phyloP scores from a whole-genome alignment of 2,113 vertebrate species.

The Arothron firmamentum region DNA sequence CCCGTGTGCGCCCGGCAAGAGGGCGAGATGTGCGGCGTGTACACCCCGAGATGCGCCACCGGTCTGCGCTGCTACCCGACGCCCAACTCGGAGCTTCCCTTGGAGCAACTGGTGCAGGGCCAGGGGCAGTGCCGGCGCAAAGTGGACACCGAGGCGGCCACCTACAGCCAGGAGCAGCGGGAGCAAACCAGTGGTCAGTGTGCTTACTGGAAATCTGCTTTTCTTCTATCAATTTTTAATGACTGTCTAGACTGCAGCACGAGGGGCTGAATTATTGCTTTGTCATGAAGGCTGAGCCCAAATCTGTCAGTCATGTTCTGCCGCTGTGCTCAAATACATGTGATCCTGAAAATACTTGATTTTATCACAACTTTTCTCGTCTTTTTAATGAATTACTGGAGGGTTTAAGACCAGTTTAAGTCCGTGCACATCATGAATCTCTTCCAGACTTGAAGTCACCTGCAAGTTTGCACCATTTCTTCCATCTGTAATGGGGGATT shows the following conservation, averaged over 20 bases:
- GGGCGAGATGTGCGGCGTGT: slow-evolving; percentile 86
- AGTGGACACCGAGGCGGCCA: slow-evolving; percentile 76
- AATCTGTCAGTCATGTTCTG: slow-evolving; percentile 14
- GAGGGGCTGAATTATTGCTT: slow-evolving; percentile 25
- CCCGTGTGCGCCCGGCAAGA: slow-evolving; percentile 83
- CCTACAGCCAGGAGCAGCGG: slow-evolving; percentile 70
- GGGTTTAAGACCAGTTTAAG: too few species aligned
- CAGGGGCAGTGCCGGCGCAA: slow-evolving; percentile 84
- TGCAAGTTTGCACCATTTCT: background rate
- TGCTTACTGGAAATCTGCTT: slow-evolving; percentile 35
- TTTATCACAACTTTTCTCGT: too few species aligned
- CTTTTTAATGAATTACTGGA: too few species aligned
- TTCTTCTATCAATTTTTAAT: slow-evolving; percentile 57
- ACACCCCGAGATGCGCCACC: slow-evolving; percentile 87
- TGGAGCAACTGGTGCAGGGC: slow-evolving; percentile 88
- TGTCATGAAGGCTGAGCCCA: slow-evolving; percentile 35
- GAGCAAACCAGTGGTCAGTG: slow-evolving; percentile 75
- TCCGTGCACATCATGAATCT: too few species aligned
- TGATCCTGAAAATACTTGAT: too few species aligned
- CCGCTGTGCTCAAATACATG: background rate
- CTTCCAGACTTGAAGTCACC: too few species aligned
- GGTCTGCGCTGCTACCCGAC: slow-evolving; percentile 88
- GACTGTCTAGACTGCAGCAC: slow-evolving; percentile 59
- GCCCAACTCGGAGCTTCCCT: slow-evolving; percentile 85
- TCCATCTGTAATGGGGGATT: background rate